phyloP scores from a whole-genome alignment of 2,113 vertebrate species.

The Chaetodon trifascialis region DNA sequence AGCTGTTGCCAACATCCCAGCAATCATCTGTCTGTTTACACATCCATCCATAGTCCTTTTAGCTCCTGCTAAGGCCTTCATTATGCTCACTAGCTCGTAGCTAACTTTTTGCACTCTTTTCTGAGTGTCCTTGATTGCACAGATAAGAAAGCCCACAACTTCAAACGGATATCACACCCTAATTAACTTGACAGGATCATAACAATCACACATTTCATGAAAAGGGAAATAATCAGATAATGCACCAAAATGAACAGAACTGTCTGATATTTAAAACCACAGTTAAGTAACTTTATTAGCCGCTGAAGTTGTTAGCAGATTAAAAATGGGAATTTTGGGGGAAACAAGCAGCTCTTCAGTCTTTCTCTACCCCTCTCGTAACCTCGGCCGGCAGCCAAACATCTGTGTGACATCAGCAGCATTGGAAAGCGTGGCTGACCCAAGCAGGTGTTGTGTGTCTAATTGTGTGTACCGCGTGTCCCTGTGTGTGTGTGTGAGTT shows the following conservation, averaged over 20 bases:
- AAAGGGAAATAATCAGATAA: not conserved
- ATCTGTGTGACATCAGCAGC: conserved; percentile 65
- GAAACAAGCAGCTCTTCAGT: conserved; percentile 14
- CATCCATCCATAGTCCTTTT: not conserved
- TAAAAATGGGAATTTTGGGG: not conserved
- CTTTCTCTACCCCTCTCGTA: conserved; percentile 13
- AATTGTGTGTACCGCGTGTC: not conserved
- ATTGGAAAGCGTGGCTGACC: conserved; percentile 57
- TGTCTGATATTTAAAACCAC: not conserved
- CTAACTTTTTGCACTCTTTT: not conserved
- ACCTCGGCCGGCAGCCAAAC: conserved; percentile 47
- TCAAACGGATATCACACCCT: not conserved
- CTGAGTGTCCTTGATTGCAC: not conserved
- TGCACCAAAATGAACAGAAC: not conserved
- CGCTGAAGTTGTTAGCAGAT: not conserved
- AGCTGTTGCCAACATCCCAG: too few species aligned
- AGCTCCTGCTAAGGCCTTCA: not conserved
- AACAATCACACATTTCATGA: conserved; percentile 1
- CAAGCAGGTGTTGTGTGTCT: conserved; percentile 65
- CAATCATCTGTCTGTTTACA: not conserved
- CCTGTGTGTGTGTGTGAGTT: conserved; percentile 13
- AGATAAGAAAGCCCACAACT: not conserved
- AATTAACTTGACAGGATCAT: conserved; percentile 14
- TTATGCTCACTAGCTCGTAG: not conserved
- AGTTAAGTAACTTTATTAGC: not conserved